A percentile compares a stretch with the other conserved stretches of the same genome.
Evolutionary conservation across 2,888 invertebrate genomes (phyloP).

Genomic region (Tricholauxania praeusta): DNA sequence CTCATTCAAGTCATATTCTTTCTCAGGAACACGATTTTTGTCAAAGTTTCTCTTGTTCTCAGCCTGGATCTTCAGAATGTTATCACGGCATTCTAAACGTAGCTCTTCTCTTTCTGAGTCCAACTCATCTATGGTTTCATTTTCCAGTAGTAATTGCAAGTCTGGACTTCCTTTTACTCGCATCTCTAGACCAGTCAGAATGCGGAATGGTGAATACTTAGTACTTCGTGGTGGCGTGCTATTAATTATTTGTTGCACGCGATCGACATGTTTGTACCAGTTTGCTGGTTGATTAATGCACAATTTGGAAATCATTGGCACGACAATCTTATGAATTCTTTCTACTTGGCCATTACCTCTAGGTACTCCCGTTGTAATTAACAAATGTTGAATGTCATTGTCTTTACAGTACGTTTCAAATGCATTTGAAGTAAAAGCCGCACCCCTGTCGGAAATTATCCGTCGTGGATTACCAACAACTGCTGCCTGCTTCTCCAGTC

Average conservation of each 20-base stretch:
- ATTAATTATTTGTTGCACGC: constrained; percentile 28
- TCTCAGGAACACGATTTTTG: no score
- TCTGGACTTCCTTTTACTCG: neutral
- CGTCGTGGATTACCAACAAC: constrained; percentile 45
- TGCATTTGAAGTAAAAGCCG: constrained; percentile 58
- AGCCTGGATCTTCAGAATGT: no score
- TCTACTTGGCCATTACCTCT: constrained; percentile 62
- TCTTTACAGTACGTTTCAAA: constrained; percentile 57
- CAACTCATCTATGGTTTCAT: no score
- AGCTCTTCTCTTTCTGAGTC: no score
- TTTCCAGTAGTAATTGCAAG: no score
- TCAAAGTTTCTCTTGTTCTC: no score
- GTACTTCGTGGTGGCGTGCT: constrained; percentile 34
- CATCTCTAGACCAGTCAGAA: constrained; percentile 34
- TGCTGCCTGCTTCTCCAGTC: neutral
- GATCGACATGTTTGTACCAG: constrained; percentile 54
- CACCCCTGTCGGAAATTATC: constrained; percentile 60
- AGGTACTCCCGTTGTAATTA: constrained; percentile 53
- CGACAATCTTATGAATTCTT: constrained; percentile 55
- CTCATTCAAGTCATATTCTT: constrained; percentile 12
- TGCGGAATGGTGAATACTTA: constrained; percentile 27
- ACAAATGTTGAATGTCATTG: constrained; percentile 53
- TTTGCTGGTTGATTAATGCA: constrained; percentile 53
- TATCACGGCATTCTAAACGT: no score
- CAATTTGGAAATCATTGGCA: constrained; percentile 59